Base-by-base conservation (phyloP, 2,888 invertebrate species). In the Creontiades dilutus region DNA sequence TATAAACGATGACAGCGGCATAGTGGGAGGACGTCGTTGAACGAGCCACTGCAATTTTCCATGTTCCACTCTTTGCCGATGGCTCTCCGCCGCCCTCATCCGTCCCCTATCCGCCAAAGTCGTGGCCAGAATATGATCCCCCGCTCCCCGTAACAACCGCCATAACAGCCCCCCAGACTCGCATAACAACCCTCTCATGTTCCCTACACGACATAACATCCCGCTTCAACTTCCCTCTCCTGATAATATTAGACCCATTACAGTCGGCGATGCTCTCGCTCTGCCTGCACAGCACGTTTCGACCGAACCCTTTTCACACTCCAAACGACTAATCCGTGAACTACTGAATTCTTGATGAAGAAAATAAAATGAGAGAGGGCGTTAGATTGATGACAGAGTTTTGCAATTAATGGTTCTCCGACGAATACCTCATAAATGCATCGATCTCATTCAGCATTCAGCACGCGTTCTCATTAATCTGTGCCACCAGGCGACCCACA, bases 161-260 rank as follows among this genome's bases (percentile, higher is more conserved):
- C 68, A 68, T 68, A 68, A 68, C 23, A 68, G 68, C 23, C 68
- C 68, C 23, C 68, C 68, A 23, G 68, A 12, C 68, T 12, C 68
- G 9, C 19, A 27, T 68, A 27, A 68, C 68, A 68, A 23, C 19
- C 68, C 11, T 23, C 68, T 13, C 19, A 12, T 68, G 19, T 19
- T 11, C 19, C 23, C 37, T 37, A 37, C 37, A 37, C 37, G 37
- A 37, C 37, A 37, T 37, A 37, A 37, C 37, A 37, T 37, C 37
- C 3, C 37, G 3, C 37, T 37, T 7, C 37, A 2, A 4, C 37
- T 37, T 23, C 68, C 23, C 23, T 23, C 23, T 13, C 68, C 23
- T 23, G 68, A 19, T 68, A 68, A 68, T 68, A 68, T 68, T 68
- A 68, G 68, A 23, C 68, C 68, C 68, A 68, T 68, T 68, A 68